These are phyloP conservation scores for Peromyscus nudipes DNA, from an alignment of 2,797 vertebrate genomes.

Conservation along the genomic window DNA sequence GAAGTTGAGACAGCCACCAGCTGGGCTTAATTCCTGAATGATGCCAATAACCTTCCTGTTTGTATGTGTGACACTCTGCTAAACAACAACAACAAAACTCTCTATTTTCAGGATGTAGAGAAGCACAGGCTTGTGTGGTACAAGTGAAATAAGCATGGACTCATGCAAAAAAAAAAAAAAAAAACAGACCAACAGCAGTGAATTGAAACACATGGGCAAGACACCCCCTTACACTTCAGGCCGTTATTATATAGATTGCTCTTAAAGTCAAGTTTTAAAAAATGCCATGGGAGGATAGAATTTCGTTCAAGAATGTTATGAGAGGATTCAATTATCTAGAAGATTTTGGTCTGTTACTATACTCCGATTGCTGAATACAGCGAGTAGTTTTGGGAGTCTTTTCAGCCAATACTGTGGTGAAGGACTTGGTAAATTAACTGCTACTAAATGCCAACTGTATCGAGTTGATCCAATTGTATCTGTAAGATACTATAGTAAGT, in stretches of 20 bases:
- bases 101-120: conserved; percentile 24
- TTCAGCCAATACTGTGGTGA: conserved; percentile 48
- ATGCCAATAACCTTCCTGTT: conserved; percentile 53
- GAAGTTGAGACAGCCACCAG: conserved; percentile 3
- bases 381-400: conserved; percentile 14
- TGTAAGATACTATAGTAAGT: conserved; percentile 59
- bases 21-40: conserved; percentile 44
- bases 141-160: conserved; percentile 27
- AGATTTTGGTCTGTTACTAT: conserved; percentile 56
- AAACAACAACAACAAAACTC: neutral
- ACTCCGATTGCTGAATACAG: conserved; percentile 50
- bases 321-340: conserved; percentile 54
- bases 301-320: conserved; percentile 53
- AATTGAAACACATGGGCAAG: conserved; percentile 5
- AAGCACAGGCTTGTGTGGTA: neutral
- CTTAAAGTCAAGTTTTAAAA: conserved; percentile 53
- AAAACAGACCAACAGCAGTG: neutral
- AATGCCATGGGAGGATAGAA: conserved; percentile 2
- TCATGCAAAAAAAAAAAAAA: neutral
- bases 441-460: conserved; percentile 69
- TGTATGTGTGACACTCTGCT: neutral
- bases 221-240: neutral
- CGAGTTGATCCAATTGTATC: conserved; percentile 39
- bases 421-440: conserved; percentile 72
- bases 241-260: conserved; percentile 62